Evolutionary conservation across 2,113 vertebrate genomes (phyloP).

Genomic region (Antechinus stuartii): DNA sequence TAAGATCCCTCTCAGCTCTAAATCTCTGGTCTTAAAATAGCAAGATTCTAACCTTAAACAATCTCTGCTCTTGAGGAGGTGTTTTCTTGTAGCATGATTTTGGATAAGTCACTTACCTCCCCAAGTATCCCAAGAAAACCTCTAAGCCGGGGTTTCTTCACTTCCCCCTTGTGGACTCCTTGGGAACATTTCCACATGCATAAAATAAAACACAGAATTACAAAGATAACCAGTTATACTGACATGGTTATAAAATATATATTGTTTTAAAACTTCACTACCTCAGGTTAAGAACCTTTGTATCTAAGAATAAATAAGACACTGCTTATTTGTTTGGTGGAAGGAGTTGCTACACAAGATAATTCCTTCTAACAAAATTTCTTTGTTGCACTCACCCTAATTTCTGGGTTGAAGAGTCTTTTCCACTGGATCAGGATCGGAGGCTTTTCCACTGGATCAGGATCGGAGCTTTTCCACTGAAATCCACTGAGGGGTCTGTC

Average conservation of each 20-base stretch:
- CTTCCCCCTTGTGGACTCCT: background rate
- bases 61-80: background rate
- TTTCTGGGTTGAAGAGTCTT: no score
- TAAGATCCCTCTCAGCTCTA: background rate
- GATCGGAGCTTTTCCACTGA: no score
- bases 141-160: background rate
- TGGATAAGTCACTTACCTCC: background rate
- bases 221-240: background rate
- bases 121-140: background rate
- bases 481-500: no score
- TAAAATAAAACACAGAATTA: background rate
- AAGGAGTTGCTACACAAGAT: no score
- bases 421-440: no score
- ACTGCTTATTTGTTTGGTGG: no score
- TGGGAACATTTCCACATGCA: background rate
- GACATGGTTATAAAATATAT: background rate
- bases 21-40: background rate
- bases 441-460: no score
- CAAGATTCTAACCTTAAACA: background rate
- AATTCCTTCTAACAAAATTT: no score
- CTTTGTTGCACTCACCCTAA: no score
- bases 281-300: background rate
- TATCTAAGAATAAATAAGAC: background rate
- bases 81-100: background rate
- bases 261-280: no score